Conservation (phyloP, 2,797 vertebrate genomes). For the Girardinus metallicus region DNA sequence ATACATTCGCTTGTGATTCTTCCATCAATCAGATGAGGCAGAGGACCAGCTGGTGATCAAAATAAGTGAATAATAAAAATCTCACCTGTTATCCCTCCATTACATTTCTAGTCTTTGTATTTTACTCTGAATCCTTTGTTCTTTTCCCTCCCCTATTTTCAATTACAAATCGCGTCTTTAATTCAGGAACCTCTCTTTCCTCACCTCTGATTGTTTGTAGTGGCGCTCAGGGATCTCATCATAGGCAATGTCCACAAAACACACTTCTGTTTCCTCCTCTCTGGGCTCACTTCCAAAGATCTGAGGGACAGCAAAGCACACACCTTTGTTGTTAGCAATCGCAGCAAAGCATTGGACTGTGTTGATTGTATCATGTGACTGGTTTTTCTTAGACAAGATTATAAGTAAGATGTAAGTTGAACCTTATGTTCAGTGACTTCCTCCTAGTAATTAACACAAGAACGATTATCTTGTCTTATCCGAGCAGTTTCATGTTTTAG, state of each 20-base stretch:
- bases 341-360: neutral
- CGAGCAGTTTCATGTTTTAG: neutral
- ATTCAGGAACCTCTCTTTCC: conserved; percentile 24
- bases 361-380: neutral
- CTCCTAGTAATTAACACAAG: conserved; percentile 40
- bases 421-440: conserved; percentile 19
- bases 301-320: conserved; percentile 71
- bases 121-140: neutral
- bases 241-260: conserved; percentile 93
- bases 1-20: conserved; percentile 27
- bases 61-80: conserved; percentile 43
- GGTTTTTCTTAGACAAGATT: neutral
- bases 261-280: conserved; percentile 90
- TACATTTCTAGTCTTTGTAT: conserved; percentile 8
- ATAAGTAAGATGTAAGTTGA: conserved; percentile 27
- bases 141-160: neutral
- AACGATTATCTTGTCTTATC: conserved; percentile 9
- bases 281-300: conserved; percentile 91
- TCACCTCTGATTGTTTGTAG: conserved; percentile 96
- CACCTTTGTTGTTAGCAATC: conserved; percentile 26
- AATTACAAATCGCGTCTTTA: neutral
- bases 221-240: conserved; percentile 92
- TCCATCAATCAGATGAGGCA: conserved; percentile 40
- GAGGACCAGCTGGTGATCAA: conserved; percentile 53
- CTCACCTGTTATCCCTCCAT: conserved; percentile 1